A percentile compares a stretch with the other conserved stretches of the same genome.
Conservation (phyloP, 2,113 vertebrate genomes). For the Eupsittula cactorum region DNA sequence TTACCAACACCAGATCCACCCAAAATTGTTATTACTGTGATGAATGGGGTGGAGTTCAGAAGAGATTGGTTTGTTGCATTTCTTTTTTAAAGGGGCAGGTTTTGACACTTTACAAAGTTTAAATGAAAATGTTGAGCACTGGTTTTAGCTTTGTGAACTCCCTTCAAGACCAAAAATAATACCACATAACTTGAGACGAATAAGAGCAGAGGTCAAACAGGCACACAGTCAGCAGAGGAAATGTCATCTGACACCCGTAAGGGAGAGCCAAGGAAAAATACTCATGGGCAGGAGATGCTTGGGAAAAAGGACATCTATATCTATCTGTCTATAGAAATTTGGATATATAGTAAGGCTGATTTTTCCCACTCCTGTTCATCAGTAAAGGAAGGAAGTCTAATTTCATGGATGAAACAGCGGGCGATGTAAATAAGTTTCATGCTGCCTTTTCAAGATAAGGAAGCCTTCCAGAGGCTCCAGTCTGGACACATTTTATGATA, state of each 20-base stretch:
- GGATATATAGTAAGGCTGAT: background rate
- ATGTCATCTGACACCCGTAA: slow-evolving; percentile 28
- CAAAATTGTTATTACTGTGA: background rate
- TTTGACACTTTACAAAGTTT: background rate
- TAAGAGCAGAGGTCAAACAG: slow-evolving; percentile 17
- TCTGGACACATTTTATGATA: slow-evolving; percentile 31
- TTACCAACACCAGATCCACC: slow-evolving; percentile 18
- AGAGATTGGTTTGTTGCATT: background rate
- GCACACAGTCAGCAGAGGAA: slow-evolving; percentile 54
- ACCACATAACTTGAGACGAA: background rate
- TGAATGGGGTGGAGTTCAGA: background rate
- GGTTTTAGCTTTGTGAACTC: background rate
- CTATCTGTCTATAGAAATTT: slow-evolving; percentile 1
- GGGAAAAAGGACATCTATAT: background rate
- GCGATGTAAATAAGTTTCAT: slow-evolving; percentile 38
- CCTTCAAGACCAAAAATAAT: background rate
- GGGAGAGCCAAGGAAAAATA: slow-evolving; percentile 37
- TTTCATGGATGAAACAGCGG: slow-evolving; percentile 38
- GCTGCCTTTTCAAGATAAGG: slow-evolving; percentile 53
- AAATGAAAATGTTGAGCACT: background rate
- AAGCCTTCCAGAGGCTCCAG: slow-evolving; percentile 51
- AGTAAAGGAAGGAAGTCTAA: slow-evolving; percentile 38
- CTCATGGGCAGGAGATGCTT: slow-evolving; percentile 6
- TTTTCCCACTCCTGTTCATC: slow-evolving; percentile 22
- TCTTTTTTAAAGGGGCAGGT: background rate